Evolutionary conservation across 2,113 vertebrate genomes (phyloP), one percentile per base, ranked within the genome.

Genomic region (Pan paniscus): DNA sequence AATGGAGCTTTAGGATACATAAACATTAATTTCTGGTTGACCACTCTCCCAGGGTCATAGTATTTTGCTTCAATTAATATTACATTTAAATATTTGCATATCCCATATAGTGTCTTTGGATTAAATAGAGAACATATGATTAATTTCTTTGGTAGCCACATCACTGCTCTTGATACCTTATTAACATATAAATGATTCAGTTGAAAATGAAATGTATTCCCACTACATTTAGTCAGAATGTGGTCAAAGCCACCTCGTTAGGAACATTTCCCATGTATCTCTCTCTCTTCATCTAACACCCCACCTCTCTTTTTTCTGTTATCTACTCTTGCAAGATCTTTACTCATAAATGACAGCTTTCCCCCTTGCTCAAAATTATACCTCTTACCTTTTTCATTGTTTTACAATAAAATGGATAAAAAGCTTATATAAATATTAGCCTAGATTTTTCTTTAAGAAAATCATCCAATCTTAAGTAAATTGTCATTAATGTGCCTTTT

Each of bases 101-200:
- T 97, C 97, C 94, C 97, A 89, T 79, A 80, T 79, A 80, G 90
- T 95, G 95, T 93, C 82, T 97, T 91, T 97, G 97, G 89, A 97
- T 98, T 98, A 97, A 98, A 96, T 97, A 94, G 97, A 97, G 98
- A 98, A 97, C 96, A 98, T 97, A 81, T 97, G 96, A 98, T 97
- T 98, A 98, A 98, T 97, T 98, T 79, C 92, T 90, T 94, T 88
- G 96, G 95, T 97, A 96, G 87, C 96, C 89, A 97, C 89, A 95
- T 96, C 79, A 93, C 91, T 97, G 94, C 94, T 97, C 82, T 94
- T 40, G 96, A 95, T 97, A 94, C 55, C 97, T 96, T 89, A 98
- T 97, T 98, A 98, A 89, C 98, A 98, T 98, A 97, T 98, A 97
- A 98, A 98, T 98, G 96, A 97, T 96, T 96, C 92, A 55, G 92